A percentile compares a stretch with the other conserved stretches of the same genome.
Evolutionary conservation across 2,888 invertebrate genomes (phyloP).

Genomic region (Pimpla rufipes): DNA sequence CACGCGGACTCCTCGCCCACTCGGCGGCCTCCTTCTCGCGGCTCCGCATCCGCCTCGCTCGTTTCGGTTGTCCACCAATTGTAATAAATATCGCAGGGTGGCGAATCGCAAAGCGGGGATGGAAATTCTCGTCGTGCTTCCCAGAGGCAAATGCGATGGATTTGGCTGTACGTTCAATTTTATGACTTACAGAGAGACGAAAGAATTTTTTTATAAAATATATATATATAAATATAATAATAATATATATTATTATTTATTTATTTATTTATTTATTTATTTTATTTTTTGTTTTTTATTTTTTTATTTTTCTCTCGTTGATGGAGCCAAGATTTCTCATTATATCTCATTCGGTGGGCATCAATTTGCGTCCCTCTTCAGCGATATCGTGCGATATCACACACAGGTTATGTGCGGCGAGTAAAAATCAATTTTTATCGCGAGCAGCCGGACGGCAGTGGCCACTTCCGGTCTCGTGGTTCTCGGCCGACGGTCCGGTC

Average conservation of each 20-base stretch:
- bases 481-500: constrained; percentile 57
- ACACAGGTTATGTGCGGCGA: constrained; percentile 15
- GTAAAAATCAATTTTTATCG: constrained; percentile 67
- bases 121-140: not conserved
- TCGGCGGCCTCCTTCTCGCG: not conserved
- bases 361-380: constrained; percentile 10
- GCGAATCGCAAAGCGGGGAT: constrained; percentile 8
- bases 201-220: constrained; percentile 21
- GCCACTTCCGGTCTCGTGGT: constrained; percentile 61
- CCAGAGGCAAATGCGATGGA: not conserved
- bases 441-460: constrained; percentile 53
- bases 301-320: too few relatives aligned
- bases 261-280: not conserved
- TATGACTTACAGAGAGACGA: not conserved
- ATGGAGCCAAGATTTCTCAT: not conserved
- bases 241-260: constrained; percentile 15
- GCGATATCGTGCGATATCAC: not conserved
- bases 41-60: not conserved
- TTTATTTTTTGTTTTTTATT: too few relatives aligned
- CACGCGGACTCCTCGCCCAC: not conserved
- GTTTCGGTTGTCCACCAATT: too few relatives aligned
- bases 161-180: not conserved
- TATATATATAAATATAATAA: not conserved
- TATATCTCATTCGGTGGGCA: constrained; percentile 5
- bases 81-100: too few relatives aligned